A percentile compares a stretch with the other conserved stretches of the same genome.
phyloP scores from a whole-genome alignment of 2,888 invertebrate genomes.

The Hermaeophaga mercurialis region DNA sequence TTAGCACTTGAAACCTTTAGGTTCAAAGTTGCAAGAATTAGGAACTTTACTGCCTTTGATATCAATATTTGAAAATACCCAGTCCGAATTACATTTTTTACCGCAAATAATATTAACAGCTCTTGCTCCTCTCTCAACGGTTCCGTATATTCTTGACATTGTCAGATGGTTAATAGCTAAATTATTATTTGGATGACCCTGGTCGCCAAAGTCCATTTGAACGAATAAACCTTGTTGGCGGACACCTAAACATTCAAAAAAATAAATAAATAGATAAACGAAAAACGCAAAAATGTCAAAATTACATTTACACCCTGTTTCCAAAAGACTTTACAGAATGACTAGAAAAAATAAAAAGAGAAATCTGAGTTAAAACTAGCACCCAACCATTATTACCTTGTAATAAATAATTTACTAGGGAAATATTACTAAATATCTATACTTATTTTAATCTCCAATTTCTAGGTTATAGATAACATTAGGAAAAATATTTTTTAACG shows the following conservation, averaged over 20 bases:
- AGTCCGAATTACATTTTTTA: conserved; percentile 9
- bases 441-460: too few relatives aligned
- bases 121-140: conserved; percentile 4
- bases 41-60: conserved; percentile 4
- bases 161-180: conserved; percentile 9
- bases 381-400: too few relatives aligned
- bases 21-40: conserved; percentile 12
- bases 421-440: too few relatives aligned
- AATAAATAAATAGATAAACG: too few relatives aligned
- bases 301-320: too few relatives aligned
- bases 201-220: conserved; percentile 15
- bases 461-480: too few relatives aligned
- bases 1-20: conserved; percentile 9
- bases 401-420: too few relatives aligned
- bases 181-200: conserved; percentile 15
- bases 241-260: conserved; percentile 16
- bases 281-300: too few relatives aligned
- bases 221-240: conserved; percentile 13
- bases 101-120: conserved; percentile 8
- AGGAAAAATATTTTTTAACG: too few relatives aligned
- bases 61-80: neutral
- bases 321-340: too few relatives aligned
- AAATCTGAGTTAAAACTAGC: too few relatives aligned
- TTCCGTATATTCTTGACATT: neutral
- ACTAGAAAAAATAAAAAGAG: too few relatives aligned